Evolutionary conservation across 2,888 invertebrate species (phyloP), one percentile per base, ranked within the genome.

Genomic region (Caradrina kadenii): DNA sequence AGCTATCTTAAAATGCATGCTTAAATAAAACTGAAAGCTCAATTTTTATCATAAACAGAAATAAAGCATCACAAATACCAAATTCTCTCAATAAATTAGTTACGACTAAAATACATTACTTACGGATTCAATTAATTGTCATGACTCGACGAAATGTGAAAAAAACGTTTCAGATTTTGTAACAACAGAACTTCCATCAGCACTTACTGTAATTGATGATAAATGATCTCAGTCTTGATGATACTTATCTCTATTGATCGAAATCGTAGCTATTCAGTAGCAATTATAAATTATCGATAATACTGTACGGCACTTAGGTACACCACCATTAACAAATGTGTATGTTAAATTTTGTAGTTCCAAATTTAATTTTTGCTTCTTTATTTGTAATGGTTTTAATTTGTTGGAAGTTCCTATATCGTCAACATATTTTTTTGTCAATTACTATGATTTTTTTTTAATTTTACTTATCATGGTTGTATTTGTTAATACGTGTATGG

Each of bases 121-220:
- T 71, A 77, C 52, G 59, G 19, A 61, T 35, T 60, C 63, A 82
- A 81, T 81, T 83, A 83, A 69, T 56, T 69, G 49, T 19, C 48
- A 55, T 81, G 83, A 81, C 55, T 76, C 26, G 48, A 69, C 82
- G 6, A 42, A 52, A 77, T 21, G 3, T 69, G 76, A 76, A 71
- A 50, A 65, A 50, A 75, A 62, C 62, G 56, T 68, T 70, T 39
- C 42, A 63, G 50, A 61, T 60, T 63, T 73, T 49, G 42, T 49
- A 68, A 58, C 48, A 69, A 56, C 7, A 50, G 55, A 21, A 73
- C 39, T 62, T 26, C 17, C 21, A 64, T 66, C 60, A 35, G 63
- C 67, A 81, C 79, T 81, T 65, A 81, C 17, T 19, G 60, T 54
- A 59, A 59, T 39, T 49, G 50, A 74, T 53, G 59, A 65, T 67